Evolutionary conservation across 1,140 invertebrate species (phyloP).

Genomic region (Zaprionus gabonicus): DNA sequence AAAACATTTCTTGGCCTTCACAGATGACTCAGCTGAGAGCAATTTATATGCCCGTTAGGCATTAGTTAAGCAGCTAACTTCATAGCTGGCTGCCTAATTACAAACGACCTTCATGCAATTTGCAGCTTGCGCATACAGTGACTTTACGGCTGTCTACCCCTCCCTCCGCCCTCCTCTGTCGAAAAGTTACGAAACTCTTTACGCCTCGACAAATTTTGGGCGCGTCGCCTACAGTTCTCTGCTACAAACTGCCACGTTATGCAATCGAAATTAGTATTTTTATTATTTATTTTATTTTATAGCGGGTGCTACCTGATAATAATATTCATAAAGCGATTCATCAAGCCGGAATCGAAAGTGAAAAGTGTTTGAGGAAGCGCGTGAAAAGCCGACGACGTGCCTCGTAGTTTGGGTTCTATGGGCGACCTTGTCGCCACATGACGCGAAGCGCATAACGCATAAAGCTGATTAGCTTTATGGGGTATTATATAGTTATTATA

Average conservation of each 20-base stretch:
- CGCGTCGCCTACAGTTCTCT: slow-evolving; percentile 49
- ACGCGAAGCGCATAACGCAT: slow-evolving; percentile 39
- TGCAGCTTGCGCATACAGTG: slow-evolving; percentile 22
- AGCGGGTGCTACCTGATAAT: slow-evolving; percentile 15
- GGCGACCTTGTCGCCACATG: slow-evolving; percentile 54
- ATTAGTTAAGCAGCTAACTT: slow-evolving; percentile 27
- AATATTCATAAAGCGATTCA: slow-evolving; percentile 39
- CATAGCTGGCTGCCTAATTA: slow-evolving; percentile 59
- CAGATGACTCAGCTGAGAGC: slow-evolving; percentile 37
- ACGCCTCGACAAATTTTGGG: slow-evolving; percentile 74
- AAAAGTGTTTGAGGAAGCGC: slow-evolving; percentile 65
- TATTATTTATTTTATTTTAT: background rate
- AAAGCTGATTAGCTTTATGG: slow-evolving; percentile 42
- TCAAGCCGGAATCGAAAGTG: slow-evolving; percentile 38
- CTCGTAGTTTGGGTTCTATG: slow-evolving; percentile 39
- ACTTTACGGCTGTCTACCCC: slow-evolving; percentile 12
- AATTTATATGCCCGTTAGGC: slow-evolving; percentile 33
- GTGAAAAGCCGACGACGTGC: slow-evolving; percentile 52
- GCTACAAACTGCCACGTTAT: slow-evolving; percentile 21
- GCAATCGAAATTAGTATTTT: slow-evolving; percentile 31
- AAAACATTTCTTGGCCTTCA: slow-evolving; percentile 18
- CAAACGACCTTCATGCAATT: slow-evolving; percentile 52
- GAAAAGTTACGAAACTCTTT: slow-evolving; percentile 58
- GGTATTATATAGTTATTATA: slow-evolving; percentile 40
- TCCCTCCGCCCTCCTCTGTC: background rate